Evolutionary conservation across 2,888 invertebrate species (phyloP).

Genomic region (Parnassius glacialis): DNA sequence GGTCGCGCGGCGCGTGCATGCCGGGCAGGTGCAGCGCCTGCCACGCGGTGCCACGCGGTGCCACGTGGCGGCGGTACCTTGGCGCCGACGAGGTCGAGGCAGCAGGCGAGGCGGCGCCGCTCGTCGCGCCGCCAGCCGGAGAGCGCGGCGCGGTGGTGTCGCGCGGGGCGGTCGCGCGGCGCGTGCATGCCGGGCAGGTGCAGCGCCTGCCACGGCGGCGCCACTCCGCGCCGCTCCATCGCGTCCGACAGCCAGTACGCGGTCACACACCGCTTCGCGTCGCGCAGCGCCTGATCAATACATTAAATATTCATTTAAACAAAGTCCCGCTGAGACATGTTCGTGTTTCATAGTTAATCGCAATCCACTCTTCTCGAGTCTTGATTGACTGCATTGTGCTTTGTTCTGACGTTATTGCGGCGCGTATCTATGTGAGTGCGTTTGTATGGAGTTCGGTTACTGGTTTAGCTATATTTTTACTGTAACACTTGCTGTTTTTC

Average conservation of each 20-base stretch:
- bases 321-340: no score
- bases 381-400: no score
- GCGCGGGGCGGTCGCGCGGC: slow-evolving; percentile 86
- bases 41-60: not conserved
- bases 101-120: slow-evolving; percentile 88
- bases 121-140: slow-evolving; percentile 96
- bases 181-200: slow-evolving; percentile 91
- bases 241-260: slow-evolving; percentile 97
- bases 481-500: no score
- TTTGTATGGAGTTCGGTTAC: no score
- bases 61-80: slow-evolving; percentile 78
- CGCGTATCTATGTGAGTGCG: no score
- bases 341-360: no score
- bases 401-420: no score
- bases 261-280: slow-evolving; percentile 87
- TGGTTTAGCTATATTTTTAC: no score
- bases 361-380: no score
- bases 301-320: no score
- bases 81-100: slow-evolving; percentile 93
- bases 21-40: not conserved
- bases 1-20: slow-evolving; percentile 68
- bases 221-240: slow-evolving; percentile 89
- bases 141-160: slow-evolving; percentile 89
- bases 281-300: slow-evolving; percentile 75
- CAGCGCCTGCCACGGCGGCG: slow-evolving; percentile 95